A percentile compares a stretch with the other conserved stretches of the same genome.
Evolutionary conservation across 2,888 invertebrate species (phyloP).

Genomic region (Euspilapteryx auroguttella): DNA sequence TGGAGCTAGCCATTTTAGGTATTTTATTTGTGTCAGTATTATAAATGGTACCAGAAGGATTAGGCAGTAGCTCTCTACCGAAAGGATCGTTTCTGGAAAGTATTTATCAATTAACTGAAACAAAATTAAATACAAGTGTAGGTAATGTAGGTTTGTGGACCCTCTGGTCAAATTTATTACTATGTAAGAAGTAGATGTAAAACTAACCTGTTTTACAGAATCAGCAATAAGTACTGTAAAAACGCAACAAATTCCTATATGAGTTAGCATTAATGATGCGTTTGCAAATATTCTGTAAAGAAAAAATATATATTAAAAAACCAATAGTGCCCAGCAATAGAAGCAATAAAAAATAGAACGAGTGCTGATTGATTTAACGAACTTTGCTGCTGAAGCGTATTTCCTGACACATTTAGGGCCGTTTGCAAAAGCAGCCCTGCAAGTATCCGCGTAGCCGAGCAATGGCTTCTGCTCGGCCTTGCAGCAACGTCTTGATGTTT

Average conservation of each 20-base stretch:
- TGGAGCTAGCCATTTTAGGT: conserved; percentile 83
- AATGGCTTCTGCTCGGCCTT: conserved; percentile 45
- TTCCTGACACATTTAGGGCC: conserved; percentile 54
- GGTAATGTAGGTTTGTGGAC: no score
- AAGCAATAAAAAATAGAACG: no score
- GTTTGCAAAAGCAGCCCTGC: conserved; percentile 59
- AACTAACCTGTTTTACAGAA: conserved; percentile 66
- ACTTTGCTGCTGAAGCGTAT: conserved; percentile 55
- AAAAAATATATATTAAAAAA: no score
- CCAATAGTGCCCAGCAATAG: no score
- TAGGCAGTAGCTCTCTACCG: conserved; percentile 44
- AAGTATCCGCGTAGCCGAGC: conserved; percentile 65
- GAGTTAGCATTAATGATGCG: conserved; percentile 65
- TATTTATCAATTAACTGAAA: conserved; percentile 45
- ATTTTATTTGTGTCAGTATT: conserved; percentile 60
- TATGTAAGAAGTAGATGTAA: no score
- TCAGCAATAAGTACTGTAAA: conserved; percentile 77
- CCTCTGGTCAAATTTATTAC: no score
- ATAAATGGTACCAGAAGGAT: conserved; percentile 35
- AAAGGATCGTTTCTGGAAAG: conserved; percentile 20
- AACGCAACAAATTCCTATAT: conserved; percentile 72
- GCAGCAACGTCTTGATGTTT: conserved; percentile 43
- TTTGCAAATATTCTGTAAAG: conserved; percentile 62
- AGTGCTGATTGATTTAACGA: conserved; percentile 10
- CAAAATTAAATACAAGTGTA: conserved; percentile 8